These are phyloP conservation scores for Meloidogyne hapla DNA, from an alignment of 1,140 invertebrate species.

Conservation along the genomic window DNA sequence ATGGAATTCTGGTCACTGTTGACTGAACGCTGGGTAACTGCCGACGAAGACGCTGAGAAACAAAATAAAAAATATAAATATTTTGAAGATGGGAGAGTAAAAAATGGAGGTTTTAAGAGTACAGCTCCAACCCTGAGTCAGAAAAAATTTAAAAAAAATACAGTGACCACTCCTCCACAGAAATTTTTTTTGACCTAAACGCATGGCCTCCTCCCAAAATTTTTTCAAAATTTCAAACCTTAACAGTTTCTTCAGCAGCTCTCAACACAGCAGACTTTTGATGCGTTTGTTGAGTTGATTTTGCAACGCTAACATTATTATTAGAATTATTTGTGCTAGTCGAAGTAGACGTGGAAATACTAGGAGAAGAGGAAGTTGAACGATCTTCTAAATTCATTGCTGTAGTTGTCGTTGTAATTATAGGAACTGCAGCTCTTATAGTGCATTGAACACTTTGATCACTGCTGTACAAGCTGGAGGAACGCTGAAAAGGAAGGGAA, in stretches of 20 bases:
- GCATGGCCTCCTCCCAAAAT: too few species aligned
- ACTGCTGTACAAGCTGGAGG: slow-evolving; percentile 33
- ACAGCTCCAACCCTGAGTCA: too few species aligned
- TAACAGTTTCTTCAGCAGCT: slow-evolving; percentile 14
- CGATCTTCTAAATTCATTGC: background rate
- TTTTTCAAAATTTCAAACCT: background rate
- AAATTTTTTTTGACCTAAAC: too few species aligned
- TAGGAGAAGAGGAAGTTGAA: slow-evolving; percentile 10
- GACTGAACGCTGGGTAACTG: background rate
- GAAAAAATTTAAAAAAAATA: too few species aligned
- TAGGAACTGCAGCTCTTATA: slow-evolving; percentile 20
- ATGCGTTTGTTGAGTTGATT: background rate
- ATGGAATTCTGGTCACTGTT: too few species aligned
- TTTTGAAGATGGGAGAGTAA: background rate
- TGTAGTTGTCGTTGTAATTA: slow-evolving; percentile 16
- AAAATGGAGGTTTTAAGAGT: too few species aligned
- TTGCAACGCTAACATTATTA: too few species aligned
- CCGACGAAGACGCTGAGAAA: slow-evolving; percentile 14
- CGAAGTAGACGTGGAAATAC: slow-evolving; percentile 4
- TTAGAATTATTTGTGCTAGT: background rate
- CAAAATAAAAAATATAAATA: background rate
- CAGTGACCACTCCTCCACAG: too few species aligned
- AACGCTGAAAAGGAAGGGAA: background rate
- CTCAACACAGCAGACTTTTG: slow-evolving; percentile 4
- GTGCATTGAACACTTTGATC: slow-evolving; percentile 39